phyloP scores from a whole-genome alignment of 2,113 vertebrate species.

The Noturus placidus region DNA sequence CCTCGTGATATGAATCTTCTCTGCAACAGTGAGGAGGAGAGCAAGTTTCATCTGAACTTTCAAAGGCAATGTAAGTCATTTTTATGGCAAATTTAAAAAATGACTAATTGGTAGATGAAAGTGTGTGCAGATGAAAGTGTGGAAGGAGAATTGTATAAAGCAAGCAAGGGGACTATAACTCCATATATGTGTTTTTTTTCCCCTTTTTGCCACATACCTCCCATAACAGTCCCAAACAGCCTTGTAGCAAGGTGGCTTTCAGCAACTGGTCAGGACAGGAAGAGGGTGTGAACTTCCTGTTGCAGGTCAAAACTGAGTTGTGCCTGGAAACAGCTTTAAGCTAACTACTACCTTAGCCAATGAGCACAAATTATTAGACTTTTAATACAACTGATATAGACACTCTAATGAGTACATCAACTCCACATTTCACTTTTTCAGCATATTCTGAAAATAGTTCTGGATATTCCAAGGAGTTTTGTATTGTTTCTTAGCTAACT shows the following conservation, averaged over 20 bases:
- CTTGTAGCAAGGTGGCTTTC: slow-evolving; percentile 65
- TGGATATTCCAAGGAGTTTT: neutral
- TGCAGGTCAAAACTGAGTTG: slow-evolving; percentile 43
- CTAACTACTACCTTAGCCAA: slow-evolving; percentile 32
- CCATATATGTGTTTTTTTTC: neutral
- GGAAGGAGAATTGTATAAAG: neutral
- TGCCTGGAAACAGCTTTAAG: slow-evolving; percentile 55
- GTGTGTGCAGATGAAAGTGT: slow-evolving; percentile 23
- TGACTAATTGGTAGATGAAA: slow-evolving; percentile 26
- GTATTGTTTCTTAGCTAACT: too few species aligned
- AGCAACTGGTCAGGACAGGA: slow-evolving; percentile 64
- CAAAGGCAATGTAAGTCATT: slow-evolving; percentile 24
- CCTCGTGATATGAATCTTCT: slow-evolving; percentile 39
- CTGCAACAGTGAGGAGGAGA: neutral
- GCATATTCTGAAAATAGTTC: neutral
- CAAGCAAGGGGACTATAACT: neutral
- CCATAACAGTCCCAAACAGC: slow-evolving; percentile 37
- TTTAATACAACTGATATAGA: slow-evolving; percentile 25
- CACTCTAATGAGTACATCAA: neutral
- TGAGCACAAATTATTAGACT: slow-evolving; percentile 14
- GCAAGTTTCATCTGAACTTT: slow-evolving; percentile 30
- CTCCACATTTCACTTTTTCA: neutral
- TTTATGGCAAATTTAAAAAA: slow-evolving; percentile 38
- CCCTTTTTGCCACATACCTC: neutral
- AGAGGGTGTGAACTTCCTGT: slow-evolving; percentile 70